Evolutionary conservation across 2,113 vertebrate species (phyloP), one percentile per base, ranked within the genome.

Genomic region (Paraplagusia blochii): DNA sequence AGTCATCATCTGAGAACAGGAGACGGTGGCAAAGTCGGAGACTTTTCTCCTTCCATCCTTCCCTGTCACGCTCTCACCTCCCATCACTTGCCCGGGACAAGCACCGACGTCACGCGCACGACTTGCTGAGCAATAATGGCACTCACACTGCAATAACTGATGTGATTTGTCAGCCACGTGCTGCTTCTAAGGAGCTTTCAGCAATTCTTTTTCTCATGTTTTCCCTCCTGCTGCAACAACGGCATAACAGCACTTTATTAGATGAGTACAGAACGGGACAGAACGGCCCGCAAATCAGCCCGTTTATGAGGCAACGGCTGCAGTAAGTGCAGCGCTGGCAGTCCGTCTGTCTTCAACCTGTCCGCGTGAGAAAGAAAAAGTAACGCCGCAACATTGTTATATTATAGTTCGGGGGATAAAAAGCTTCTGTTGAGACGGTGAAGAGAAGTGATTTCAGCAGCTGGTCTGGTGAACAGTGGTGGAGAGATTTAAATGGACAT

Each of bases 171-270:
- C 69, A 82, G 81, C 59, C 42, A n/a, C 67, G 45, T 54, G 62
- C 68, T 56, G 74, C 35, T 65, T 87, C 77, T 76, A 76, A 85
- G 75, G 73, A 79, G 78, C 82, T 78, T 74, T 85, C 16, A 35
- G 69, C 66, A 13, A 60, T 81, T 83, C 84, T 72, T 62, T 38
- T 13, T 11, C 50, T 29, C 59, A 65, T 82, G 75, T 85, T 85
- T 82, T 73, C 64, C 74, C 79, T 77, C 63, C 75, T 68, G 79
- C 51, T 39, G 79, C 76, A 86, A 84, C 80, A 86, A 84, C 77
- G 71, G 77, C 79, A 77, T 67, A 81, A 85, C 78, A 69, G 73
- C 74, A 77, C 81, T 81, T 78, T 86, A 74, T 77, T 86, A 83
- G 86, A 85, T 43, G 72, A 69, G 70, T 83, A 84, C 82, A 61